A percentile compares a stretch with the other conserved stretches of the same genome.
Evolutionary conservation across 2,888 invertebrate species (phyloP).

Genomic region (Agrenia bidenticulata): DNA sequence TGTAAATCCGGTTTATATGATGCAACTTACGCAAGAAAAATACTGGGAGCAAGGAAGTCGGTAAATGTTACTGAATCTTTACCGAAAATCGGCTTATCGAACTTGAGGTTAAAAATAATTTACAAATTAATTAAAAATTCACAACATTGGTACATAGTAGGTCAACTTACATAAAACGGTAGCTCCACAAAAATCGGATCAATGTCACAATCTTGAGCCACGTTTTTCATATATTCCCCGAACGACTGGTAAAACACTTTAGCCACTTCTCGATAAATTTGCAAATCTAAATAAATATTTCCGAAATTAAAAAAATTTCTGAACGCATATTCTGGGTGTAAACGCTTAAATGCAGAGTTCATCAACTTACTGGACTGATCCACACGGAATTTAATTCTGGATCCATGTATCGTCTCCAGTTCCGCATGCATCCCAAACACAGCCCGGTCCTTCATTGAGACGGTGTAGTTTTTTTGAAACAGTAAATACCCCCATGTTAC

Average conservation of each 20-base stretch:
- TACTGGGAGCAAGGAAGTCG: constrained; percentile 93
- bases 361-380: constrained; percentile 84
- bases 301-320: no score
- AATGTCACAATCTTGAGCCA: constrained; percentile 71
- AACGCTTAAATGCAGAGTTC: no score
- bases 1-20: not conserved
- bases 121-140: constrained; percentile 1
- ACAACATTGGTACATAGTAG: not conserved
- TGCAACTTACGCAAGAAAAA: constrained; percentile 79
- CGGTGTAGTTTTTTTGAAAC: constrained; percentile 85
- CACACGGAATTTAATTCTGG: constrained; percentile 83
- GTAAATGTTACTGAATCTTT: constrained; percentile 86
- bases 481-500: constrained; percentile 85
- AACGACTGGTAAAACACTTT: constrained; percentile 82
- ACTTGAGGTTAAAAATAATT: constrained; percentile 61
- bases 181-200: constrained; percentile 74
- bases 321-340: no score
- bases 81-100: constrained; percentile 83
- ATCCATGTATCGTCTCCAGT: constrained; percentile 79
- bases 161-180: constrained; percentile 32
- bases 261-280: constrained; percentile 85
- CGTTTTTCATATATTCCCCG: constrained; percentile 75
- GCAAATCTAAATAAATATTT: constrained; percentile 70
- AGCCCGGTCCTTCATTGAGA: constrained; percentile 77
- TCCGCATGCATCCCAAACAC: constrained; percentile 77